Evolutionary conservation across 1,140 invertebrate species (phyloP).

Genomic region (Mercenaria mercenaria): DNA sequence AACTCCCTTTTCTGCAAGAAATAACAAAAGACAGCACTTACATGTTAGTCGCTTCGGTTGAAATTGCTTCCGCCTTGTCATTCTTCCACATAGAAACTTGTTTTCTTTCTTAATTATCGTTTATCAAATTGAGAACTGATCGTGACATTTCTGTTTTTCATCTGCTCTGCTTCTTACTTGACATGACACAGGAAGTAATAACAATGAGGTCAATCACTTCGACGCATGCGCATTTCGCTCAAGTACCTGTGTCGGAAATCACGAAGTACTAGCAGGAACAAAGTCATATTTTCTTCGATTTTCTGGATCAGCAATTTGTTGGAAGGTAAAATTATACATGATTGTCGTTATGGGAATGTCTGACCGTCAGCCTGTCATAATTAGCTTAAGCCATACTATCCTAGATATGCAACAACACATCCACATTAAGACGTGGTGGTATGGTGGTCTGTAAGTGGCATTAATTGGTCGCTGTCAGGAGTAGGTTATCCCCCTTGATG

Average conservation of each 20-base stretch:
- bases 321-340: not conserved
- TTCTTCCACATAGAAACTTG: conserved; percentile 76
- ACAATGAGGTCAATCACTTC: not conserved
- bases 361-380: too few relatives aligned
- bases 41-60: conserved; percentile 90
- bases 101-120: conserved; percentile 57
- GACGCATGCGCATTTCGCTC: conserved; percentile 33
- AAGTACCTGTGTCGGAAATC: conserved; percentile 6
- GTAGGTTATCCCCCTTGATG: not conserved
- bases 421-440: not conserved
- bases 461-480: not conserved
- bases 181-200: conserved; percentile 62
- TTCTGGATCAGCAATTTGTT: not conserved
- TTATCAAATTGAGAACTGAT: conserved; percentile 54
- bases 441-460: conserved; percentile 35
- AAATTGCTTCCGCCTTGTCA: conserved; percentile 89
- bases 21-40: conserved; percentile 85
- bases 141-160: conserved; percentile 63
- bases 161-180: conserved; percentile 56
- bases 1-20: not conserved
- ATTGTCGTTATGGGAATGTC: not conserved
- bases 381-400: not conserved
- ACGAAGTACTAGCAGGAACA: conserved; percentile 49
- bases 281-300: not conserved
- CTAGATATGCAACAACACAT: not conserved